Evolutionary conservation across 1,140 invertebrate species (phyloP).

Genomic region (Cepaea nemoralis): DNA sequence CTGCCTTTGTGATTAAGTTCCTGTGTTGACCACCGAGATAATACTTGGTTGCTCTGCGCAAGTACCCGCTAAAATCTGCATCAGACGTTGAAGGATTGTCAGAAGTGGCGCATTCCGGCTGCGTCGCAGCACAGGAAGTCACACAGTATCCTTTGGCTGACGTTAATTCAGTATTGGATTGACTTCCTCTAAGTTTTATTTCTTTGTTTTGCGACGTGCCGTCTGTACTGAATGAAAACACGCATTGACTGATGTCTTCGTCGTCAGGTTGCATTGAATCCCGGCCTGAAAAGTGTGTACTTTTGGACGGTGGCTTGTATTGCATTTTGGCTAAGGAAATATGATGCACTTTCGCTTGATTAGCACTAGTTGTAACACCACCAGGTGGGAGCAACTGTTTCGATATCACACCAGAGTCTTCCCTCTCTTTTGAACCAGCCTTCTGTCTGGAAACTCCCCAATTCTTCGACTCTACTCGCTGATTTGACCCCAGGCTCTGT

Average conservation of each 20-base stretch:
- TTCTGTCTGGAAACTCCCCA: background rate
- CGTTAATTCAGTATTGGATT: too few species aligned
- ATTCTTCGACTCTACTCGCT: background rate
- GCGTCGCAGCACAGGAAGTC: too few species aligned
- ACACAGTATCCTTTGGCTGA: too few species aligned
- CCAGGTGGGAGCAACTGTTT: too few species aligned
- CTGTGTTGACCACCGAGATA: background rate
- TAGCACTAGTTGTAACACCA: too few species aligned
- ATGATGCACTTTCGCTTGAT: too few species aligned
- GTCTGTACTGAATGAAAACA: too few species aligned
- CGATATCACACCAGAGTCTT: too few species aligned
- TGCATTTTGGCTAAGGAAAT: too few species aligned
- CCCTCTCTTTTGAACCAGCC: background rate
- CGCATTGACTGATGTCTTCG: too few species aligned
- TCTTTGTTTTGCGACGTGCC: too few species aligned
- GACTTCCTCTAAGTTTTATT: too few species aligned
- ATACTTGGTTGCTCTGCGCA: background rate
- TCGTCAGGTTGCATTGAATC: background rate
- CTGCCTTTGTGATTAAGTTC: background rate
- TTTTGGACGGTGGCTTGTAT: background rate
- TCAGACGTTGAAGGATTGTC: background rate
- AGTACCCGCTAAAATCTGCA: background rate
- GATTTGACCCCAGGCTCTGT: background rate
- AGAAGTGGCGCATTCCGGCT: background rate
- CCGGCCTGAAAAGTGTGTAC: background rate